Evolutionary conservation across 2,113 vertebrate genomes (phyloP), one percentile per base, ranked within the genome.

Genomic region (Athene cunicularia): DNA sequence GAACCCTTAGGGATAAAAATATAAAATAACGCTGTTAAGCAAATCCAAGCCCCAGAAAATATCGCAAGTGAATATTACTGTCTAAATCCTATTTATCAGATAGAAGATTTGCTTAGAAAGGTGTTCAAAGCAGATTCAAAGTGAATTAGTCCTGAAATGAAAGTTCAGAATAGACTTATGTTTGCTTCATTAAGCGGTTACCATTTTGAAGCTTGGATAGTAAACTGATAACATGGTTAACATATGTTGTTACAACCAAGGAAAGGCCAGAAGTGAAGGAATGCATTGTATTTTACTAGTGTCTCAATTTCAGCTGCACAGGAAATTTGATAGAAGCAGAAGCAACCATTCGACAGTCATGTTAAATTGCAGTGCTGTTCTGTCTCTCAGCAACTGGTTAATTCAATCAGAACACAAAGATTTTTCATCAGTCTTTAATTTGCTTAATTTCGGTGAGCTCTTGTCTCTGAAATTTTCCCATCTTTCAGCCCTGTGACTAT

Each of bases 401-500:
- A 97, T 98, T 97, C 90, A 97, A 94, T 97, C 94, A 97, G 68
- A 95, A 83, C 56, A 81, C 96, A 95, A 72, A 87, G 86, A 95
- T 96, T 98, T 98, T 97, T 97, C 81, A 97, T 93, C 77, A 95
- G 52, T 95, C 68, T 94, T 97, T 97, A 97, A 98, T 98, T 98
- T 97, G 62, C 62, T 97, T 98, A 98, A 98, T 97, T 98, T 98
- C 52, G 37, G 52, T 92, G 91, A 97, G 37, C 79, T 96, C 43
- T n/a, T 97, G 74, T 81, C 77, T 97, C 83, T 93, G 96, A 98
- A 98, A 92, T 90, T 97, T 97, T 90, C 49, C 35, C 39, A 88
- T 94, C 93, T 97, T 97, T 96, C 89, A 96, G 56, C 49, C 20
- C 13, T 88, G n/a, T 90, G 74, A 93, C 60, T 96, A 22, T 63